Evolutionary conservation across 2,797 vertebrate species (phyloP).

Genomic region (Lacerta agilis): DNA sequence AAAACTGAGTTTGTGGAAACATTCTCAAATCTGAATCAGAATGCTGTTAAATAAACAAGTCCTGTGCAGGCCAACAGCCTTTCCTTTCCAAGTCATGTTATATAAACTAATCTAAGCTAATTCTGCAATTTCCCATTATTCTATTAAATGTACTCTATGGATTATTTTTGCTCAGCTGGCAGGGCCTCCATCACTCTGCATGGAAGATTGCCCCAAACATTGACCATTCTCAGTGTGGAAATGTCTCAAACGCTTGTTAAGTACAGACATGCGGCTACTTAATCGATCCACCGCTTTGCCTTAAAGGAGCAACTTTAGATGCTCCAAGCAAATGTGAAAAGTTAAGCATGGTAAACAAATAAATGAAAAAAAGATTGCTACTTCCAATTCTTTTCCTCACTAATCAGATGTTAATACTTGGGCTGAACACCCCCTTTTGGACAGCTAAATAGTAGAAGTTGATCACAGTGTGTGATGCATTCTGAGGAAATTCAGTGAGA

Average conservation of each 20-base stretch:
- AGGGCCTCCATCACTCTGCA: neutral
- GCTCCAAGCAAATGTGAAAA: too few species aligned
- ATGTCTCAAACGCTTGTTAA: too few species aligned
- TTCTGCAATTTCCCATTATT: too few species aligned
- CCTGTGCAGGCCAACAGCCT: too few species aligned
- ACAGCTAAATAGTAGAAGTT: constrained; percentile 30
- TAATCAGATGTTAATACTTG: constrained; percentile 53
- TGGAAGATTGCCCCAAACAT: neutral
- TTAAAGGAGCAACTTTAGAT: neutral
- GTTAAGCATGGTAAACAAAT: neutral
- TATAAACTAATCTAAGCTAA: too few species aligned
- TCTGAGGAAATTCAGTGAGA: constrained; percentile 60
- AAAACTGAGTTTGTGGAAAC: too few species aligned
- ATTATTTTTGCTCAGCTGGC: neutral
- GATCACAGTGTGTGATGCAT: constrained; percentile 47
- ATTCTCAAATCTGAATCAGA: too few species aligned
- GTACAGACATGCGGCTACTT: neutral
- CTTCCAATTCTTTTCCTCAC: neutral
- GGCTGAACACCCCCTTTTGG: constrained; percentile 51
- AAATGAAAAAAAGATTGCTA: constrained; percentile 16
- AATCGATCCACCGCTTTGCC: neutral
- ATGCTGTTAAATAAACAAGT: too few species aligned
- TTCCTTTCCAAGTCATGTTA: too few species aligned
- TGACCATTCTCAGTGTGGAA: too few species aligned
- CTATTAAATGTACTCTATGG: neutral